These are phyloP conservation scores for Phengaris arion DNA, from an alignment of 2,888 invertebrate species.

Conservation along the genomic window DNA sequence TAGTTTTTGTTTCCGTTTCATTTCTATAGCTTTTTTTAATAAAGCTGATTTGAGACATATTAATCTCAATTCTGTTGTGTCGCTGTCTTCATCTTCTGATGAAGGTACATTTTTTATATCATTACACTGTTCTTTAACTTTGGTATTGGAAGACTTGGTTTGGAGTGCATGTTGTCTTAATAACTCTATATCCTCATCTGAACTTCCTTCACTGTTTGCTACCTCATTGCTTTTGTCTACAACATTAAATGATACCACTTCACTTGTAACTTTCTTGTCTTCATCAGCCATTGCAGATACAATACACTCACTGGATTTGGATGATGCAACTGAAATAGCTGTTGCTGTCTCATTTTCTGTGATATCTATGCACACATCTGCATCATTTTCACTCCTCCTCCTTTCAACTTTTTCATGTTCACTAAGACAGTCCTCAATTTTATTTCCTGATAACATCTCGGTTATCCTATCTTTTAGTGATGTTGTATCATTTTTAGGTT, in stretches of 20 bases:
- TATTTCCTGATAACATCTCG: constrained; percentile 57
- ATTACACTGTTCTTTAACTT: constrained; percentile 39
- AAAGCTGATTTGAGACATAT: constrained; percentile 85
- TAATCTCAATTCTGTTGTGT: constrained; percentile 81
- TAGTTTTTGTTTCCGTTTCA: constrained; percentile 71
- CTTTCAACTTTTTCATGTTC: background rate
- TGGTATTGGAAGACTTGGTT: constrained; percentile 59
- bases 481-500: constrained; percentile 56
- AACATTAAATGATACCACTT: constrained; percentile 39
- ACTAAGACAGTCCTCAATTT: background rate
- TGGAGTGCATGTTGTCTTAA: constrained; percentile 69
- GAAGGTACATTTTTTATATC: constrained; percentile 42
- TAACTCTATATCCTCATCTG: constrained; percentile 72
- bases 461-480: constrained; percentile 65
- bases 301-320: constrained; percentile 22
- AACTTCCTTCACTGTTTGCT: constrained; percentile 50
- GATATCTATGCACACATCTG: constrained; percentile 39
- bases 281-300: constrained; percentile 33
- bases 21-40: constrained; percentile 81
- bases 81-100: constrained; percentile 79
- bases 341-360: constrained; percentile 17
- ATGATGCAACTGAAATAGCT: background rate
- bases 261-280: constrained; percentile 40
- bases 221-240: constrained; percentile 38
- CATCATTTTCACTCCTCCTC: constrained; percentile 41